Percentiles rank a stretch among this genome's conserved stretches.
Evolutionary conservation across 1,140 invertebrate genomes (phyloP).

Genomic region (Drosophila kohkoa): DNA sequence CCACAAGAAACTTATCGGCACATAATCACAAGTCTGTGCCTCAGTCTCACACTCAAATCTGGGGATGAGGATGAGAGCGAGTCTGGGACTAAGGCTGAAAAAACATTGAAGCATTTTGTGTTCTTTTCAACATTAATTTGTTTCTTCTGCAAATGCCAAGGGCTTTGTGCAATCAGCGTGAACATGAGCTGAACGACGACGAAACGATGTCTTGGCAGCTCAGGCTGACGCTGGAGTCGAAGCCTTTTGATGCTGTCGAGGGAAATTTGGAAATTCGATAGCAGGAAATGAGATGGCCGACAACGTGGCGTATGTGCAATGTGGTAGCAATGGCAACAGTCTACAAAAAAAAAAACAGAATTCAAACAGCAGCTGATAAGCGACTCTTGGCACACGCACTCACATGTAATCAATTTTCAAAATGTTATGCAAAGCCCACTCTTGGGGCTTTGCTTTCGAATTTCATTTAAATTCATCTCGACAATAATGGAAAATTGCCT

Average conservation of each 20-base stretch:
- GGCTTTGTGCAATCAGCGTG: conserved; percentile 75
- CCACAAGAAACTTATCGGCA: conserved; percentile 66
- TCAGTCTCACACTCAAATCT: neutral
- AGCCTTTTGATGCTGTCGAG: conserved; percentile 53
- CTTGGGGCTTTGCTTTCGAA: neutral
- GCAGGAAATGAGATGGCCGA: conserved; percentile 69
- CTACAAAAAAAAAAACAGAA: neutral
- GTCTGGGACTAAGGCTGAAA: conserved; percentile 15
- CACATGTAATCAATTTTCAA: conserved; percentile 28
- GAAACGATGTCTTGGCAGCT: conserved; percentile 22
- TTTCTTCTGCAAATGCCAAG: conserved; percentile 66
- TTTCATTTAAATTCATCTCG: conserved; percentile 13
- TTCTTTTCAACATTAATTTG: conserved; percentile 67
- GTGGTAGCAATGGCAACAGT: conserved; percentile 20
- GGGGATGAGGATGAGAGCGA: neutral
- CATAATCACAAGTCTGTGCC: conserved; percentile 47
- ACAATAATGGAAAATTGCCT: neutral
- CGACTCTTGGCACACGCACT: conserved; percentile 13
- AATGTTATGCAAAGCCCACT: conserved; percentile 13
- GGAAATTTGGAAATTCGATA: conserved; percentile 64
- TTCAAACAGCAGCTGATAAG: conserved; percentile 12
- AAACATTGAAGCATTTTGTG: conserved; percentile 53
- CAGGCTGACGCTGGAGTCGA: neutral
- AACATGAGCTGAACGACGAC: conserved; percentile 49
- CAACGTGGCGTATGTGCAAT: conserved; percentile 65